Percentiles rank a stretch among this genome's conserved stretches.
phyloP scores from a whole-genome alignment of 2,113 vertebrate genomes.

The Heterotilapia buettikoferi region DNA sequence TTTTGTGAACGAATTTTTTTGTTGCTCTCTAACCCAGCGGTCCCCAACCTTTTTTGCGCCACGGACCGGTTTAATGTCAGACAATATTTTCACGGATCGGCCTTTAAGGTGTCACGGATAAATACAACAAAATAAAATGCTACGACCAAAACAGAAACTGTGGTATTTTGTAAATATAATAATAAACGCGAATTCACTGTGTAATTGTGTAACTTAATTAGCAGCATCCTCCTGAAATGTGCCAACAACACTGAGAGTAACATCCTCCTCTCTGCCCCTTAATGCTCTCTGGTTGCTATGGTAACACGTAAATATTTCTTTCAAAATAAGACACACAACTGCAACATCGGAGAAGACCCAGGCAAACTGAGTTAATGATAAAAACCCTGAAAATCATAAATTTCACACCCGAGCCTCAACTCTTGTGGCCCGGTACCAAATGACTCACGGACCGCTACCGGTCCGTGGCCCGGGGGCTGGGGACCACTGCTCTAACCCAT shows the following conservation, averaged over 20 bases:
- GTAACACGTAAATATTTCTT: background rate
- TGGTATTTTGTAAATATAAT: background rate
- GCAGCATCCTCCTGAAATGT: background rate
- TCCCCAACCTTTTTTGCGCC: background rate
- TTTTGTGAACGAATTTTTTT: background rate
- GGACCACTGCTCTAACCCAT: background rate
- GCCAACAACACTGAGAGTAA: background rate
- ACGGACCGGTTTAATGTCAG: background rate
- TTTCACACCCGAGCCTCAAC: background rate
- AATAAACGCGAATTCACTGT: background rate
- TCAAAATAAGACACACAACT: background rate
- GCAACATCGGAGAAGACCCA: background rate
- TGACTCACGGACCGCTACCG: background rate
- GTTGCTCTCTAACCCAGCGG: background rate
- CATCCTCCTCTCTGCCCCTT: background rate
- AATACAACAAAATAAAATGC: background rate
- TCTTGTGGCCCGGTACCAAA: accelerated
- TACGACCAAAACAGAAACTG: accelerated
- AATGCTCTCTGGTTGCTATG: background rate
- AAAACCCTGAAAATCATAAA: background rate
- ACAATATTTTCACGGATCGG: background rate
- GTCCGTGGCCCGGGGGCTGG: background rate
- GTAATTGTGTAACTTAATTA: background rate
- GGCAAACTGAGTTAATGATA: background rate
- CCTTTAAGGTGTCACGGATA: accelerated